Percentiles rank a stretch among this genome's conserved stretches.
Evolutionary conservation across 1,140 invertebrate species (phyloP).

Genomic region (Ceratosolen fusciceps): DNA sequence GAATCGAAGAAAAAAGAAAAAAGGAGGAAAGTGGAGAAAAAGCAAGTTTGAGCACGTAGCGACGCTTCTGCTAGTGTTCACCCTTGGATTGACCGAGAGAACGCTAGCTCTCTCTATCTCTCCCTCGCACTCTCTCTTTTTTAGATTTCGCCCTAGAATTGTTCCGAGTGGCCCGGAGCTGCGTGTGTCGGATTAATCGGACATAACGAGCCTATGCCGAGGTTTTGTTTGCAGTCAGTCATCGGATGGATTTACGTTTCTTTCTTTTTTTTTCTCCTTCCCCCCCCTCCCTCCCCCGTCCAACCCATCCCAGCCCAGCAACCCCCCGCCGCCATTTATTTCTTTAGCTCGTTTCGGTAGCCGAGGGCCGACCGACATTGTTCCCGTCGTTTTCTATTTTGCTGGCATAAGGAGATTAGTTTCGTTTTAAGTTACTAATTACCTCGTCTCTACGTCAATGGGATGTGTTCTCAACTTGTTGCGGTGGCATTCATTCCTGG

Average conservation of each 20-base stretch:
- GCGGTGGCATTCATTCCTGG: not conserved
- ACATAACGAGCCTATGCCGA: conserved; percentile 42
- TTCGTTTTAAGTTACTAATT: conserved; percentile 50
- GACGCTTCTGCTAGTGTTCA: not conserved
- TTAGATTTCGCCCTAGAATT: conserved; percentile 40
- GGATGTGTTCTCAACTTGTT: conserved; percentile 9
- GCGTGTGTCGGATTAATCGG: conserved; percentile 46
- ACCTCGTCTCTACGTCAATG: conserved; percentile 8
- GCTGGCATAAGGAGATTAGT: conserved; percentile 46
- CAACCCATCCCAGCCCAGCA: too few species aligned
- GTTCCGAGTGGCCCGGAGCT: conserved; percentile 32
- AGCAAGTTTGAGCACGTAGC: conserved; percentile 38
- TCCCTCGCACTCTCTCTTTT: too few species aligned
- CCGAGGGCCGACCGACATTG: not conserved
- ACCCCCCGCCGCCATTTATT: too few species aligned
- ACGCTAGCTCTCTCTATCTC: too few species aligned
- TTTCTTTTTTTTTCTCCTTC: conserved; percentile 43
- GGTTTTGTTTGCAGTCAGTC: conserved; percentile 47
- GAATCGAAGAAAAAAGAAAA: too few species aligned
- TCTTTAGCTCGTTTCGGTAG: conserved; percentile 13
- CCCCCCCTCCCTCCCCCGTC: too few species aligned
- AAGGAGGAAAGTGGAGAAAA: conserved; percentile 42
- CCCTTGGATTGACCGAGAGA: conserved; percentile 33
- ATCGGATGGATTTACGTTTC: conserved; percentile 41
- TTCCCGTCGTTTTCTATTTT: conserved; percentile 43